phyloP scores from a whole-genome alignment of 2,113 vertebrate species.

The Apeltes quadracus region DNA sequence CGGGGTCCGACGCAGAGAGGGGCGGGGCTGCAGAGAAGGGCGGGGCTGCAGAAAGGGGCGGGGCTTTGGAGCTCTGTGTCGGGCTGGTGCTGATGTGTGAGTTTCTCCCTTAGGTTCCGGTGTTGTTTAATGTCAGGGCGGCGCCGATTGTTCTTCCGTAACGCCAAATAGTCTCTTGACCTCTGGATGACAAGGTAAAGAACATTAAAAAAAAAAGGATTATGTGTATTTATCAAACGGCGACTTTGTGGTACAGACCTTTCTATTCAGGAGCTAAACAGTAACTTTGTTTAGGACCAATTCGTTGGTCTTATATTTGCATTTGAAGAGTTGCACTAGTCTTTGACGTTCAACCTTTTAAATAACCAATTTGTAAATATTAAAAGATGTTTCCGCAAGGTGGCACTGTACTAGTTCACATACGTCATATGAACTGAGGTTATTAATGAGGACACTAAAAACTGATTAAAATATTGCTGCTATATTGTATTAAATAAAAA shows the following conservation, averaged over 20 bases:
- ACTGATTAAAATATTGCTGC: not conserved
- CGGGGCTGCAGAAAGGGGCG: constrained; percentile 7
- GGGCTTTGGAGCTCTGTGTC: constrained; percentile 16
- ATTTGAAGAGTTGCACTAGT: not conserved
- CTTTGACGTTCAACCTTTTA: not conserved
- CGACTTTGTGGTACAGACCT: not conserved
- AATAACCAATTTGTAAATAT: not conserved
- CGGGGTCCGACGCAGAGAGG: constrained; percentile 3
- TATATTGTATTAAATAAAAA: not conserved
- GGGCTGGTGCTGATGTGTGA: constrained; percentile 37
- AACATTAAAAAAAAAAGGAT: not conserved
- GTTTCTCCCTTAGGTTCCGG: constrained; percentile 11
- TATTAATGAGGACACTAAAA: not conserved
- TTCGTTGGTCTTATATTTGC: not conserved
- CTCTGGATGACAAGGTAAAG: not conserved
- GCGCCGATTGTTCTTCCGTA: not conserved
- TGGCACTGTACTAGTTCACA: constrained; percentile 41
- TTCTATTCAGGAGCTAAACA: not conserved
- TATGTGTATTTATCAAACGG: not conserved
- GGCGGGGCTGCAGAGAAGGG: constrained; percentile 20
- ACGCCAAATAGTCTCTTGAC: not conserved
- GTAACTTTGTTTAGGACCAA: not conserved
- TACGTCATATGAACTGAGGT: not conserved
- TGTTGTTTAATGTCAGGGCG: constrained; percentile 8
- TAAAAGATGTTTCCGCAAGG: constrained; percentile 43